Evolutionary conservation across 2,113 vertebrate species (phyloP).

Genomic region (Arizona elegans): DNA sequence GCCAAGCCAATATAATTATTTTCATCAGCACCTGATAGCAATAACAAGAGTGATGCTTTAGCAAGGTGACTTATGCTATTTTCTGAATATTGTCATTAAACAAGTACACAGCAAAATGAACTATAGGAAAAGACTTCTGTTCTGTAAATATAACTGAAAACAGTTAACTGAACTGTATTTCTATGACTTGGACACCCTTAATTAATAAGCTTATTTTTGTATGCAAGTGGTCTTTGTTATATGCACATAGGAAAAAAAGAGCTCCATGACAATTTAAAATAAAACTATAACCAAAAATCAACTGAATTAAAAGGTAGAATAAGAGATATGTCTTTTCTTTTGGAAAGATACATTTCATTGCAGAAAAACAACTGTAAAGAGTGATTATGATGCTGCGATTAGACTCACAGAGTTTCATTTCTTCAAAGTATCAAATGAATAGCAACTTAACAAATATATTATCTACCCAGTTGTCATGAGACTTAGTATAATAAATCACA

Average conservation of each 20-base stretch:
- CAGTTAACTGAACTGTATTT: not conserved
- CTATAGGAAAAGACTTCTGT: not conserved
- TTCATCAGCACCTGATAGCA: not conserved
- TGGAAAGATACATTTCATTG: not conserved
- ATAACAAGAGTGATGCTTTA: not conserved
- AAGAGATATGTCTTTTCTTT: not conserved
- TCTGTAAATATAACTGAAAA: not conserved
- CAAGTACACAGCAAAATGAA: not conserved
- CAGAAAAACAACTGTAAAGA: not conserved
- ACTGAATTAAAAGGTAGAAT: not conserved
- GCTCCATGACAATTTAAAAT: not conserved
- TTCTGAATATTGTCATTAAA: not conserved
- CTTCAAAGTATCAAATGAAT: not conserved
- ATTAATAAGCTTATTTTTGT: not conserved
- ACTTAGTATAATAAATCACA: not conserved
- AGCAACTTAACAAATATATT: not conserved
- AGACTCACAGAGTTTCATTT: not conserved
- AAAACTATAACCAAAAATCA: not conserved
- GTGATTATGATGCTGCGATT: not conserved
- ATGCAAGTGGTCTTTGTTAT: not conserved
- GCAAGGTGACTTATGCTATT: not conserved
- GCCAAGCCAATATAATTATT: slow-evolving; percentile 6
- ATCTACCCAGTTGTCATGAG: not conserved
- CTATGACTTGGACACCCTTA: not conserved
- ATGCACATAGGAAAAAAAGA: not conserved